These are phyloP conservation scores for Agonopterix subpropinquella DNA, from an alignment of 2,888 invertebrate species.

Conservation along the genomic window DNA sequence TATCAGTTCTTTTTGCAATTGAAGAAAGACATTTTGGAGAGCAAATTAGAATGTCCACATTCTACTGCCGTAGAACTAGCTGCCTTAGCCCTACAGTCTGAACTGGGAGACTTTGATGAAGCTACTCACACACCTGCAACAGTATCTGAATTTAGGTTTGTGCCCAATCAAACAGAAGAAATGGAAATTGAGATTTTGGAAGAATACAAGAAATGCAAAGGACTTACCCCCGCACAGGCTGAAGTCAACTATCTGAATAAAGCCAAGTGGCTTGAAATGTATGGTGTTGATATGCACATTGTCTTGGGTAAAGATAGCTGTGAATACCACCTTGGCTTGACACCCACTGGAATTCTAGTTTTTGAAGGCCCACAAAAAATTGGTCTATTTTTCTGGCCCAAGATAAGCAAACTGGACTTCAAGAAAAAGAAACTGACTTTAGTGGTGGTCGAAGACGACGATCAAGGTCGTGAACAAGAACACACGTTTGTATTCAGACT, in stretches of 20 bases:
- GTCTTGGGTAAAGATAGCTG: constrained; percentile 97
- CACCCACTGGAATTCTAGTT: constrained; percentile 98
- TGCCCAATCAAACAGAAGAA: constrained; percentile 96
- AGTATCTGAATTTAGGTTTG: constrained; percentile 98
- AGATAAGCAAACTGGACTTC: constrained; percentile 98
- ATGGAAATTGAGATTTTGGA: constrained; percentile 96
- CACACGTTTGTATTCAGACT: constrained; percentile 99
- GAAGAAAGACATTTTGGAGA: constrained; percentile 95
- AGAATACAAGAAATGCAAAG: constrained; percentile 90
- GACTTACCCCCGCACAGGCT: constrained; percentile 95
- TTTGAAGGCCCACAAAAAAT: constrained; percentile 98
- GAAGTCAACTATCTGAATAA: constrained; percentile 97
- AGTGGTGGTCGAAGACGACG: constrained; percentile 99
- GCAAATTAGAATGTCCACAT: constrained; percentile 91
- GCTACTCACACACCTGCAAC: constrained; percentile 95
- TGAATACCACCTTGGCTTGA: constrained; percentile 96
- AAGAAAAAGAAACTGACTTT: constrained; percentile 98
- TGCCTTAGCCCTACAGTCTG: constrained; percentile 96
- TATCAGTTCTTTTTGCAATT: constrained; percentile 99
- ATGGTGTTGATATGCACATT: constrained; percentile 99
- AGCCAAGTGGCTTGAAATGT: constrained; percentile 98
- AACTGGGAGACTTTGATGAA: constrained; percentile 97
- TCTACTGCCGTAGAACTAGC: constrained; percentile 92
- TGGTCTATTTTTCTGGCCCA: constrained; percentile 99
- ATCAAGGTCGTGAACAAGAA: constrained; percentile 96